These are phyloP conservation scores for Cabera pusaria DNA, from an alignment of 2,888 invertebrate genomes.

Conservation along the genomic window DNA sequence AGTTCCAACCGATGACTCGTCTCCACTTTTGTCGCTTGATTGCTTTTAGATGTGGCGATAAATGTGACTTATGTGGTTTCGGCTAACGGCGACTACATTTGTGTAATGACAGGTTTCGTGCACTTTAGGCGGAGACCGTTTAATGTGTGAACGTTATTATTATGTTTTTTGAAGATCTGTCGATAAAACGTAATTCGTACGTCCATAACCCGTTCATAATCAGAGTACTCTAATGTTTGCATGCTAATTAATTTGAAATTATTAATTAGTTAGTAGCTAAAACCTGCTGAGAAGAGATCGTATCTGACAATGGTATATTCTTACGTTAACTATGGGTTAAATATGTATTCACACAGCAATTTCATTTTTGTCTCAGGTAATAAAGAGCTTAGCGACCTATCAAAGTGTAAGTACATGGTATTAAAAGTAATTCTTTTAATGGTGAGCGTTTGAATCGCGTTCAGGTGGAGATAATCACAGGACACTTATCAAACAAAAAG, in stretches of 20 bases:
- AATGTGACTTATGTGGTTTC: constrained; percentile 81
- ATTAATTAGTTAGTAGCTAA: constrained; percentile 15
- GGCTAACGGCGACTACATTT: constrained; percentile 62
- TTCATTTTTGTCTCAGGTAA: constrained; percentile 30
- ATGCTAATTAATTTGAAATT: constrained; percentile 24
- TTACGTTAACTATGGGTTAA: constrained; percentile 6
- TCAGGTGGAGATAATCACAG: constrained; percentile 58
- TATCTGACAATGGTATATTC: constrained; percentile 7
- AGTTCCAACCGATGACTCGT: constrained; percentile 62
- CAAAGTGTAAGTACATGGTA: constrained; percentile 35
- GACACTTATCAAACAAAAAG: constrained; percentile 70
- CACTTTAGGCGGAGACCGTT: constrained; percentile 64
- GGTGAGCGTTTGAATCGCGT: constrained; percentile 50
- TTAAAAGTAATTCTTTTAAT: constrained; percentile 46
- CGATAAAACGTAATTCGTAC: constrained; percentile 19
- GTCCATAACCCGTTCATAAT: constrained; percentile 20
- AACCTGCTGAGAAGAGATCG: constrained; percentile 12
- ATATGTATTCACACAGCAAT: neutral
- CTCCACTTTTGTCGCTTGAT: constrained; percentile 76
- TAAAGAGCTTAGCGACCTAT: constrained; percentile 16
- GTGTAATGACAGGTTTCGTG: constrained; percentile 70
- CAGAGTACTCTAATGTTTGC: constrained; percentile 20
- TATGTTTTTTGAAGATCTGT: constrained; percentile 17
- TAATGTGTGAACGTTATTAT: constrained; percentile 68
- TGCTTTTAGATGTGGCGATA: constrained; percentile 80